Percentiles rank a stretch among this genome's conserved stretches.
phyloP scores from a whole-genome alignment of 2,113 vertebrate species.

The Galemys pyrenaicus region DNA sequence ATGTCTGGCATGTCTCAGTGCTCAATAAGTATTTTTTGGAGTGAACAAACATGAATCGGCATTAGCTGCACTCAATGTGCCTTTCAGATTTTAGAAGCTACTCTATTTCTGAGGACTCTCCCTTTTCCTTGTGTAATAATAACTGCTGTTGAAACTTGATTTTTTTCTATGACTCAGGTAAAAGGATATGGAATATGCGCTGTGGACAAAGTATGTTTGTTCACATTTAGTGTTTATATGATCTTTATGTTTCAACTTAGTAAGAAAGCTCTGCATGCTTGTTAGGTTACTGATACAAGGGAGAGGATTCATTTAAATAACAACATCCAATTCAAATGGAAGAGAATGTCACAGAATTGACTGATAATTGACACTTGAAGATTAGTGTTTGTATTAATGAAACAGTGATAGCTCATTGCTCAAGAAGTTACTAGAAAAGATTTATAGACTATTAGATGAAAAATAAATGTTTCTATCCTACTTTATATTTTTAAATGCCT shows the following conservation, averaged over 20 bases:
- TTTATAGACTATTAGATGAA: not conserved
- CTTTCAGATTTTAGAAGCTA: not conserved
- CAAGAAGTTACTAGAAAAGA: not conserved
- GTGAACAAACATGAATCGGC: not conserved
- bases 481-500: not conserved
- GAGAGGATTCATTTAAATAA: not conserved
- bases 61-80: not conserved
- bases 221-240: not conserved
- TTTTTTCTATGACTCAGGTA: not conserved
- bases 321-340: not conserved
- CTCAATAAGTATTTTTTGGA: not conserved
- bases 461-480: not conserved
- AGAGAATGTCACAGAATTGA: not conserved
- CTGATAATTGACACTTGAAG: constrained; percentile 11
- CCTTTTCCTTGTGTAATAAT: not conserved
- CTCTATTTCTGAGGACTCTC: not conserved
- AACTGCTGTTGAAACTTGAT: not conserved
- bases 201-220: not conserved
- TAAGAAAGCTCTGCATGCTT: constrained; percentile 7
- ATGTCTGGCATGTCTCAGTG: not conserved
- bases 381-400: not conserved
- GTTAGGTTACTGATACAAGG: not conserved
- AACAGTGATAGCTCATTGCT: not conserved
- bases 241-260: not conserved
- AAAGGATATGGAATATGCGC: not conserved